phyloP scores from a whole-genome alignment of 2,113 vertebrate species.

The Haplochromis vanheusdeni region DNA sequence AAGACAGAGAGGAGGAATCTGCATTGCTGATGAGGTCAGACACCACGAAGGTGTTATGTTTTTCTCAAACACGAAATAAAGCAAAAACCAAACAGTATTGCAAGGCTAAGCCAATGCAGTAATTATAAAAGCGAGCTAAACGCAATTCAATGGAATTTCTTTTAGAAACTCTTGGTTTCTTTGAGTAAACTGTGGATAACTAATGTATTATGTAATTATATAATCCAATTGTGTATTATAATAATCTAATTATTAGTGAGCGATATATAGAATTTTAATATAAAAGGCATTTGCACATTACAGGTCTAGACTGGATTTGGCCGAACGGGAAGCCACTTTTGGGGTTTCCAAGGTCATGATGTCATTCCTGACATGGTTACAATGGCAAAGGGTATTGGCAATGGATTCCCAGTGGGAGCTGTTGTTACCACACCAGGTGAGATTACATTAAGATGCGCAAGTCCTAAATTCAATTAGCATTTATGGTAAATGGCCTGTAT shows the following conservation, averaged over 20 bases:
- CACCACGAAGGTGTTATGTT: neutral
- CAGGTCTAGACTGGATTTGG: constrained; percentile 97
- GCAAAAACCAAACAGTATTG: neutral
- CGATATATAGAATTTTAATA: neutral
- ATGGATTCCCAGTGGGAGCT: constrained; percentile 95
- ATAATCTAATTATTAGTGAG: neutral
- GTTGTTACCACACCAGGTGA: constrained; percentile 86
- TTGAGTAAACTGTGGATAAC: neutral
- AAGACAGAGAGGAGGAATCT: constrained; percentile 81
- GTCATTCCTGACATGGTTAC: constrained; percentile 90
- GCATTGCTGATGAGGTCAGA: constrained; percentile 88
- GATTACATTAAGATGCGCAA: neutral
- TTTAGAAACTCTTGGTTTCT: neutral
- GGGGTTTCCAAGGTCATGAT: constrained; percentile 88
- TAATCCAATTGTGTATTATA: neutral
- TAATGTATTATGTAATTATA: neutral
- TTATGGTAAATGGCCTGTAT: neutral
- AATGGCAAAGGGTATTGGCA: constrained; percentile 92
- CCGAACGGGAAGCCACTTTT: constrained; percentile 86
- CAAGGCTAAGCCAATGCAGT: neutral
- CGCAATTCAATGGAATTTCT: neutral
- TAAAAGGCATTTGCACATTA: neutral
- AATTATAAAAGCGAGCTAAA: neutral
- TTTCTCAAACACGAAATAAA: neutral
- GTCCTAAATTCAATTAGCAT: neutral